phyloP scores from a whole-genome alignment of 2,113 vertebrate genomes.

The Gavia stellata region DNA sequence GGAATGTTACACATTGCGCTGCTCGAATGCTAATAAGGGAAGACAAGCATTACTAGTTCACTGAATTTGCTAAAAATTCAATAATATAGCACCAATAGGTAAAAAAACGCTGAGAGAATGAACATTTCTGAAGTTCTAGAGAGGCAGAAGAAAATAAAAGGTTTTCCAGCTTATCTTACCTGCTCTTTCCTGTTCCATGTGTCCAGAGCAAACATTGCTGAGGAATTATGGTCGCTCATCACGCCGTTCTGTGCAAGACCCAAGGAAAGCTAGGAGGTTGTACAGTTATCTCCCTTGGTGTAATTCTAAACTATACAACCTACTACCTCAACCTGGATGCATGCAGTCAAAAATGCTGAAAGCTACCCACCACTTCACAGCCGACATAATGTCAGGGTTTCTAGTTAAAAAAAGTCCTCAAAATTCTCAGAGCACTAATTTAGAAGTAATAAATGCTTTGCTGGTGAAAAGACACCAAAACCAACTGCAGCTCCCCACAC shows the following conservation, averaged over 20 bases:
- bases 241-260: conserved; percentile 78
- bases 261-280: conserved; percentile 99
- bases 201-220: conserved; percentile 50
- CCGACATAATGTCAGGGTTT: conserved; percentile 10
- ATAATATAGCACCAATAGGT: not conserved
- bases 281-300: conserved; percentile 99
- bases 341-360: conserved; percentile 74
- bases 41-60: not conserved
- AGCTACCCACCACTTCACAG: conserved; percentile 48
- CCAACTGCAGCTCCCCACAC: not conserved
- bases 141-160: not conserved
- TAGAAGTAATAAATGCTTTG: not conserved
- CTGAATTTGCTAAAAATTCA: not conserved
- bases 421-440: not conserved
- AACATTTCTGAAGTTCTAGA: not conserved
- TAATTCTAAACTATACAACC: conserved; percentile 99
- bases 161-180: conserved; percentile 68
- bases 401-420: not conserved
- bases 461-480: not conserved
- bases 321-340: conserved; percentile 98
- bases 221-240: conserved; percentile 54
- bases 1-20: not conserved
- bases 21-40: not conserved
- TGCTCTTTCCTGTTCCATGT: conserved; percentile 43
- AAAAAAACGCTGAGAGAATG: not conserved